phyloP scores from a whole-genome alignment of 2,113 vertebrate genomes.

The Nymphicus hollandicus region DNA sequence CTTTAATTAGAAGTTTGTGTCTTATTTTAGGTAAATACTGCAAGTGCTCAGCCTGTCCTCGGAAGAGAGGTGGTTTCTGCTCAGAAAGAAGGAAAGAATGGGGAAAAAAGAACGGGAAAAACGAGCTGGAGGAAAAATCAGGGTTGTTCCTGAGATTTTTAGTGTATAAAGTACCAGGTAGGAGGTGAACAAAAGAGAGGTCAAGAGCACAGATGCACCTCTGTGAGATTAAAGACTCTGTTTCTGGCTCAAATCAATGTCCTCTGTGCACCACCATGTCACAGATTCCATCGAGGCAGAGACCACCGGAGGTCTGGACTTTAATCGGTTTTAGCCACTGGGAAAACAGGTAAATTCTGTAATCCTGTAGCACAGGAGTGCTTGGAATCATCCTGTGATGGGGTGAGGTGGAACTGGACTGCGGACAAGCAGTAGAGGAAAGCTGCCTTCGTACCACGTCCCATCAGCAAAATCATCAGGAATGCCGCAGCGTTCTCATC shows the following conservation, averaged over 20 bases:
- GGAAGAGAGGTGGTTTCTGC: background rate
- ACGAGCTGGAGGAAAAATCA: background rate
- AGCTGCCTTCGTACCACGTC: fast-evolving
- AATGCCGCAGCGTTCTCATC: background rate
- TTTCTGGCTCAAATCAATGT: fast-evolving
- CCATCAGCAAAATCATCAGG: background rate
- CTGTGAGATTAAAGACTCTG: too few species aligned
- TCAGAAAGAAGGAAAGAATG: background rate
- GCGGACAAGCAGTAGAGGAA: fast-evolving
- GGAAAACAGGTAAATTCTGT: background rate
- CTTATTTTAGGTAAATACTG: background rate
- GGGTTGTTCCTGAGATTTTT: background rate
- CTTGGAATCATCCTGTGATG: fast-evolving
- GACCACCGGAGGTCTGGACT: background rate
- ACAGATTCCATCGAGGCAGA: background rate
- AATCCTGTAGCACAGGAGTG: background rate
- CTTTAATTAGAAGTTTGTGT: background rate
- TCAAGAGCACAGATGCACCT: background rate
- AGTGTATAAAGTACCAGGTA: background rate
- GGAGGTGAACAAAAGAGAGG: background rate
- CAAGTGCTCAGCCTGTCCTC: background rate
- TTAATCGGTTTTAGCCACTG: background rate
- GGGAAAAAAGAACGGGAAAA: background rate
- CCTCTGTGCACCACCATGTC: fast-evolving
- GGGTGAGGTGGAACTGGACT: fast-evolving